These are phyloP conservation scores for Pinna nobilis DNA, from an alignment of 1,140 invertebrate genomes.

Conservation along the genomic window DNA sequence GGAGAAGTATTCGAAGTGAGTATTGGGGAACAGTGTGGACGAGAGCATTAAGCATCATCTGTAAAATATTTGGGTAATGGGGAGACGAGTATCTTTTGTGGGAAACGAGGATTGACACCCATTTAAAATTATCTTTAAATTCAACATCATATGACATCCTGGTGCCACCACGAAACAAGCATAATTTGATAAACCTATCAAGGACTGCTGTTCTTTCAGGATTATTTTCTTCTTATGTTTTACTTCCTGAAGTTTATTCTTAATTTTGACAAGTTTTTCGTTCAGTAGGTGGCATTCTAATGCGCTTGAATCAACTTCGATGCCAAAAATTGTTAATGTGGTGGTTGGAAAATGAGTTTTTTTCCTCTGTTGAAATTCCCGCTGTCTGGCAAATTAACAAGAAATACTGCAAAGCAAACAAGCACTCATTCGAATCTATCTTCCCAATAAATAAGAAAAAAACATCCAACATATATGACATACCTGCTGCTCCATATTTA, in stretches of 20 bases:
- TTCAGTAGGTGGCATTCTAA: conserved; percentile 9
- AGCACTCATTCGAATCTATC: neutral
- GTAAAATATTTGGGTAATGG: no score
- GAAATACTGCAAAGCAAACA: neutral
- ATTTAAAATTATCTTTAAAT: no score
- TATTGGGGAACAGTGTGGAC: no score
- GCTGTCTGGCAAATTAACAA: neutral
- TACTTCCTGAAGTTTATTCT: neutral
- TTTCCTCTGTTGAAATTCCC: conserved; percentile 20
- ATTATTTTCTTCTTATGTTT: neutral
- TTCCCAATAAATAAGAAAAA: conserved; percentile 22
- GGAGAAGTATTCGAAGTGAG: no score
- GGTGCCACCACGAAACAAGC: no score
- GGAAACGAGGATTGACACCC: no score
- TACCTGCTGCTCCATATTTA: conserved; percentile 7
- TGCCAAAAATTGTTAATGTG: conserved; percentile 11
- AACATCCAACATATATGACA: conserved; percentile 31
- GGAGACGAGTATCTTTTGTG: no score
- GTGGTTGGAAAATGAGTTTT: conserved; percentile 19
- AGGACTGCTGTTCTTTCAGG: conserved; percentile 15
- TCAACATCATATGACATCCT: no score
- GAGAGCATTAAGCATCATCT: no score
- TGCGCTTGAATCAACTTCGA: conserved; percentile 3
- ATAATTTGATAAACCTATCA: conserved; percentile 30
- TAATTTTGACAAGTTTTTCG: conserved; percentile 14